phyloP scores from a whole-genome alignment of 2,113 vertebrate species.

The Zosterops borbonicus region DNA sequence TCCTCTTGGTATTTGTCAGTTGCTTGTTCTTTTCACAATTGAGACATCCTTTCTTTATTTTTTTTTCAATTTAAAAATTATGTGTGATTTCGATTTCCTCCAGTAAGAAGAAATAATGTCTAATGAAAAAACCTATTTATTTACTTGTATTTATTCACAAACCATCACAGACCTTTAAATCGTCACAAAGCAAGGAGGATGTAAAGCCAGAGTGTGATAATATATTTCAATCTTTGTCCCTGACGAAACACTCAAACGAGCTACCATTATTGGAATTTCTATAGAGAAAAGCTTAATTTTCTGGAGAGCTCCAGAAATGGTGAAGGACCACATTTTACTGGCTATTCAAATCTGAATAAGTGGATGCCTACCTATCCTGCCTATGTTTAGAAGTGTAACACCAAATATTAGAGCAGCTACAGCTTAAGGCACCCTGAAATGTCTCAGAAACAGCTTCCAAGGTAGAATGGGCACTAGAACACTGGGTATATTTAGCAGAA shows the following conservation, averaged over 20 bases:
- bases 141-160: background rate
- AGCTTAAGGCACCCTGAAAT: background rate
- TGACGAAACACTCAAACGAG: background rate
- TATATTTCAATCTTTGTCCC: background rate
- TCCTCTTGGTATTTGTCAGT: slow-evolving; percentile 39
- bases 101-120: background rate
- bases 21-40: slow-evolving; percentile 24
- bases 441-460: background rate
- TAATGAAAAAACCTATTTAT: background rate
- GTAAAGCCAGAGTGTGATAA: background rate
- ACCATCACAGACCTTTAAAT: background rate
- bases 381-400: background rate
- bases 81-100: background rate
- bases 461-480: background rate
- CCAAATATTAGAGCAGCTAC: background rate
- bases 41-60: background rate
- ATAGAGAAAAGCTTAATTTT: background rate
- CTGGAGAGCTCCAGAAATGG: background rate
- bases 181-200: background rate
- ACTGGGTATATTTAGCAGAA: background rate
- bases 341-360: background rate
- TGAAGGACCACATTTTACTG: background rate
- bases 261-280: background rate
- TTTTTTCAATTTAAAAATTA: background rate
- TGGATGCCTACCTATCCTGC: background rate